These are phyloP conservation scores for Dasyurus viverrinus DNA, from an alignment of 2,113 vertebrate species.

Conservation along the genomic window DNA sequence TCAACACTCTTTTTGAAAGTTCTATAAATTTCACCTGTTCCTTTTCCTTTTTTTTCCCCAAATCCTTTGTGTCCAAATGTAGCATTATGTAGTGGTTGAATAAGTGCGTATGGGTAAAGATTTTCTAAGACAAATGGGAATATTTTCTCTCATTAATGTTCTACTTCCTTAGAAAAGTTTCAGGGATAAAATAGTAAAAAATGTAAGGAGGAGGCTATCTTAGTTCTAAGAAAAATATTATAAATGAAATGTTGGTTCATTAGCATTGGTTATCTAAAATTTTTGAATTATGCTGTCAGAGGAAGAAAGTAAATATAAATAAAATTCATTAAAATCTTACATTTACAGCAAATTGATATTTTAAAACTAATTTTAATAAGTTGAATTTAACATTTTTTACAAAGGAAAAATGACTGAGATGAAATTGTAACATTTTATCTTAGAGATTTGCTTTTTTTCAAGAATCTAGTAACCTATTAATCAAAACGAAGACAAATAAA, in stretches of 20 bases:
- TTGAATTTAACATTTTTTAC: conserved; percentile 25
- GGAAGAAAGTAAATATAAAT: conserved; percentile 40
- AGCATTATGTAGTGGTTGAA: neutral
- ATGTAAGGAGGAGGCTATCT: conserved; percentile 22
- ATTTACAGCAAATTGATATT: neutral
- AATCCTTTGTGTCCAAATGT: neutral
- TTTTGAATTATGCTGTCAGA: neutral
- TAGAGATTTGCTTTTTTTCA: neutral
- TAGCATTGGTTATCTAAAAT: conserved; percentile 22
- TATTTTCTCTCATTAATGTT: neutral
- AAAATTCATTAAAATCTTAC: conserved; percentile 38
- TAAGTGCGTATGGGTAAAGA: neutral
- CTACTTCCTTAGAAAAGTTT: neutral
- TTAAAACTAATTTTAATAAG: neutral
- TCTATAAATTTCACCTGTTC: conserved; percentile 2
- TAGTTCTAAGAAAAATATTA: conserved; percentile 43
- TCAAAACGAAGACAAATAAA: conserved; percentile 23
- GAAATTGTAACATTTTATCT: neutral
- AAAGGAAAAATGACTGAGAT: conserved; percentile 32
- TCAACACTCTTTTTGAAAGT: conserved; percentile 24
- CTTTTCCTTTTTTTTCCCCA: neutral
- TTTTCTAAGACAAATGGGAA: neutral
- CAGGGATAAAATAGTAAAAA: conserved; percentile 19
- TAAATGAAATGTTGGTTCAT: conserved; percentile 37
- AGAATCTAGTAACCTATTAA: conserved; percentile 11